Base-by-base conservation (phyloP, 2,797 vertebrate species). In the Vireo griseus region DNA sequence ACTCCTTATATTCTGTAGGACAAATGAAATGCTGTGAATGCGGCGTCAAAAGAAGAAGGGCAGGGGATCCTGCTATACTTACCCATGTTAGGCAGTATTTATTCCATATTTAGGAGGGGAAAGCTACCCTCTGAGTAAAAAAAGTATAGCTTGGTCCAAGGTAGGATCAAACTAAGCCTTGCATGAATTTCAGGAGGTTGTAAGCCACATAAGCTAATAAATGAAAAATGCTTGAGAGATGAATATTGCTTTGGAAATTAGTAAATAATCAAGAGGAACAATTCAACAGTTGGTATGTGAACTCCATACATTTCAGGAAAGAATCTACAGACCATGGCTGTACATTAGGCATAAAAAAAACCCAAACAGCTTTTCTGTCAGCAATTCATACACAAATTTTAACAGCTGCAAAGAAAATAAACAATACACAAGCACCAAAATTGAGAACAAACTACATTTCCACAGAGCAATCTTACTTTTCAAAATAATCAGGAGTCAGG, bases 11-110 rank as follows among this genome's bases (percentile, higher is more conserved):
- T 79, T 78, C 82, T 94, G 85, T 78, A 93, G 66, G 94, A 96
- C 91, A 97, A 95, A 96, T n/a, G 82, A 97, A 96, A 96, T 88
- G 73, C 75, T 95, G 87, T 92, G 84, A 96, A 68, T 35, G 17
- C 10, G 1, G 40, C 10, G 24, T 79, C 95, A 92, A 83, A 78
- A 86, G 66, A 66, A 77, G 90, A 90, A 90, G 79, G 67, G 66
- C 76, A 68, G 44, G n/a, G 52, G 75, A 59, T 92, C 71, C 69
- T 80, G 58, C 55, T 69, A 59, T 90, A 81, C 62, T 94, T 69
- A 84, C 50, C 66, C 69, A 45, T 84, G 69, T 66, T 92, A 81
- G 89, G 44, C 66, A 69, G 51, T 50, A 90, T 75, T 95, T 94
- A 86, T 51, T 68, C 82, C 76, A 61, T 72, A 58, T 52, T 90